Percentiles rank a stretch among this genome's conserved stretches.
phyloP scores from a whole-genome alignment of 2,888 invertebrate species.

The Brachypterus glaber region DNA sequence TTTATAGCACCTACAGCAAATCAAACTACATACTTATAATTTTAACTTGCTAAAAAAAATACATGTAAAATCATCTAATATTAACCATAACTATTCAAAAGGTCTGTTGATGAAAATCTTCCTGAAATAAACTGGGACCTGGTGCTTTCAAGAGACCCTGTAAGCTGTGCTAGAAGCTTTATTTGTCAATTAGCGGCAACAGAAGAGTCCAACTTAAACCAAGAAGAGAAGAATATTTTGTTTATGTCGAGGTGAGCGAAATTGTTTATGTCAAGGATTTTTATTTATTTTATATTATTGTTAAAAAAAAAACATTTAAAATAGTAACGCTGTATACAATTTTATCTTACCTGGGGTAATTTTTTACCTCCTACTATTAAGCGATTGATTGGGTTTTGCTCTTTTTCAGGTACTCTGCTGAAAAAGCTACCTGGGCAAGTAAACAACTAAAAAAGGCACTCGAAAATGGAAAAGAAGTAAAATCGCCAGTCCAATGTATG shows the following conservation, averaged over 20 bases:
- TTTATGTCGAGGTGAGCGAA: constrained; percentile 30
- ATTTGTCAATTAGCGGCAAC: constrained; percentile 39
- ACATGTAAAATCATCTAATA: too few relatives aligned
- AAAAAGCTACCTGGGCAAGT: constrained; percentile 28
- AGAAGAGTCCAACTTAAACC: constrained; percentile 26
- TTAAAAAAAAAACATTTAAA: neutral
- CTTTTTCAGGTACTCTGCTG: constrained; percentile 18
- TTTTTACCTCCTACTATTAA: too few relatives aligned
- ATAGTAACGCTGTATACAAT: neutral
- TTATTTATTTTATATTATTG: neutral
- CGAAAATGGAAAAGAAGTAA: constrained; percentile 27
- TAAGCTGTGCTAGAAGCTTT: constrained; percentile 41
- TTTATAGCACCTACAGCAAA: too few relatives aligned
- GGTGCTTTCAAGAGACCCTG: constrained; percentile 37
- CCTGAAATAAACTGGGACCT: constrained; percentile 32
- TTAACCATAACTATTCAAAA: constrained; percentile 14
- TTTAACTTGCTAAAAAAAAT: too few relatives aligned
- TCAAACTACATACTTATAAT: too few relatives aligned
- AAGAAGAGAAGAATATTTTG: constrained; percentile 32
- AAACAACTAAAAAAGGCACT: constrained; percentile 32
- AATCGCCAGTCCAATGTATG: constrained; percentile 27
- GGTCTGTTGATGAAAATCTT: constrained; percentile 9
- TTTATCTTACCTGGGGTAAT: too few relatives aligned
- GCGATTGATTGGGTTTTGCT: too few relatives aligned
- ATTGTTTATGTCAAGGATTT: neutral